Percentiles rank a stretch among this genome's conserved stretches.
Conservation (phyloP, 2,113 vertebrate species). For the Ptyas mucosa region DNA sequence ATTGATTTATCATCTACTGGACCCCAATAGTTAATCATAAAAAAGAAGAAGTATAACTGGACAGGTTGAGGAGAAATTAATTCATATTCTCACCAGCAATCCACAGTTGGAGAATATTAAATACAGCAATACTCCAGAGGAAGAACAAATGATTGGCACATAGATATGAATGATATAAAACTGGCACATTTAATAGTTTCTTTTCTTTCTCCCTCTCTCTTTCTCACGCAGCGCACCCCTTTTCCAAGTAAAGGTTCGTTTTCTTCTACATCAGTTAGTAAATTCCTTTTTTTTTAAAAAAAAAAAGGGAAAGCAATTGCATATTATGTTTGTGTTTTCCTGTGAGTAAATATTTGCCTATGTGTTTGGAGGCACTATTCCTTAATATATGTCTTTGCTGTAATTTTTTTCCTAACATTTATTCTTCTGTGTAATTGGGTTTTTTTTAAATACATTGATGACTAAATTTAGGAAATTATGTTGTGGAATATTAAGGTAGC, state of each 20-base stretch:
- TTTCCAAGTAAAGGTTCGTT: background rate
- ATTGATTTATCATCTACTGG: constrained; percentile 15
- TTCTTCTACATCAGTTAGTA: background rate
- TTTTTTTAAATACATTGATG: background rate
- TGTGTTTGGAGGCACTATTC: background rate
- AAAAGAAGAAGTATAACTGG: constrained; percentile 19
- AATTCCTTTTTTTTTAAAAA: background rate
- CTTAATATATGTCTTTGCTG: background rate
- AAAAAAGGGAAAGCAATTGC: background rate
- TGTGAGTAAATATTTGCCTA: background rate
- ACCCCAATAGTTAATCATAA: background rate
- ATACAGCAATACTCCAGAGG: background rate
- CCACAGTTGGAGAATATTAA: background rate
- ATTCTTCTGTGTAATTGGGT: background rate
- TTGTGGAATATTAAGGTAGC: background rate
- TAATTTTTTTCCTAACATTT: background rate
- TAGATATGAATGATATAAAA: background rate
- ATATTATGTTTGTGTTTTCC: background rate
- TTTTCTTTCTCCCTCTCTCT: background rate
- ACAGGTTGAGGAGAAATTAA: background rate
- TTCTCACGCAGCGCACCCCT: background rate
- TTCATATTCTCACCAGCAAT: background rate
- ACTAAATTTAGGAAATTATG: background rate
- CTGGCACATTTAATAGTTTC: background rate
- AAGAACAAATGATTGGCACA: background rate